Evolutionary conservation across 2,888 invertebrate genomes (phyloP), one percentile per base, ranked within the genome.

Genomic region (Melieria crassipennis): DNA sequence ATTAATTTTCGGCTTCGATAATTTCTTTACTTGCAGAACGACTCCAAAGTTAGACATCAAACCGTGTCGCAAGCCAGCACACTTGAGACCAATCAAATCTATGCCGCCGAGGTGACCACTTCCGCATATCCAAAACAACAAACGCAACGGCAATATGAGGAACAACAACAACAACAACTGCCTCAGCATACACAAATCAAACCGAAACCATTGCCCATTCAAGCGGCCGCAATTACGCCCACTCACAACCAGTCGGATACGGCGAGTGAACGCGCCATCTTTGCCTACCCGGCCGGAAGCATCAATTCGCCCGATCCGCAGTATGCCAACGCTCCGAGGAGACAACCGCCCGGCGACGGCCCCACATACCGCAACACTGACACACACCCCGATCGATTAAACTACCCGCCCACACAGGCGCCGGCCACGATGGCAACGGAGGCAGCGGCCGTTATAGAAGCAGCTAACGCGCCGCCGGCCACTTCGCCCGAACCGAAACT

Each of bases 331-430:
- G 56, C 4, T 56, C 56, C 69, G 30, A 45, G 13, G 4, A 58
- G 47, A 42, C 67, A 67, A 60, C 47, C 46, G 11, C 42, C 58
- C 50, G 57, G 30, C 5, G 60, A 68, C 13, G 75, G 65, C 68
- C 16, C 63, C 74, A 81, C 82, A 1, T 85, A 85, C 65, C 83
- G 82, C 64, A 83, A 78, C 60, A 82, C 84, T 5, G 81, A 83
- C 48, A 80, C 83, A 0, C 84, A 84, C 79, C 83, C 82, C 5
- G 84, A 84, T 75, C 79, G 79, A 42, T 75, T 85, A 0, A 84
- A 85, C 69, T 84, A 85, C 74, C 85, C 84, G 0, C 16, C 77
- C n/a, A 5, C 69, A 65, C n/a, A 65, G n/a, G 9, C 65, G 43
- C 16, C 76, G 48, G 47, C 78, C 16, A 71, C 79, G 5, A 56